Evolutionary conservation across 2,888 invertebrate genomes (phyloP), one percentile per base, ranked within the genome.

Genomic region (Galerucella pusilla): DNA sequence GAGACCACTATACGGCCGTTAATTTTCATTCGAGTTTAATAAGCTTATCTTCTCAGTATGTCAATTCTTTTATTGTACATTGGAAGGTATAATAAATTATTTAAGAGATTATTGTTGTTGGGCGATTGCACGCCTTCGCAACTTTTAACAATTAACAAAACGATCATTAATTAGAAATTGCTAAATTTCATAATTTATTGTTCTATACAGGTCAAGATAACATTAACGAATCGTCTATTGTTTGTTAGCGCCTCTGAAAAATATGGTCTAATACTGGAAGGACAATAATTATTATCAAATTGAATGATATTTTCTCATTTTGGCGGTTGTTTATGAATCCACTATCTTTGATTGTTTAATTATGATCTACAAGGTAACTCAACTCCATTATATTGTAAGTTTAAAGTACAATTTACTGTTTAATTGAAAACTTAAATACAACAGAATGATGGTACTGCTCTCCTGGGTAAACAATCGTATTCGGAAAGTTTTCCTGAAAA

Each of bases 401-500:
- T 57, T 16, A 7, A 57, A 57, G 2, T 57, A 16, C 16, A 60
- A 16, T 72, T 66, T 46, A 73, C 28, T 78, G 63, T 67, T 81
- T 73, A 25, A 83, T 76, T 42, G 79, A 81, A 78, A 87, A 86
- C 78, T 85, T 87, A 76, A 86, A 87, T n/a, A 78, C 79, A 11
- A 85, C 81, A 20, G 89, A 90, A 82, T 96, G 95, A 25, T 89
- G 86, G 84, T 96, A 96, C 3, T 89, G 88, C 81, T 94, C 90
- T 1, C 93, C 94, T 7, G 96, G 95, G 81, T 91, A 90, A 61
- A 96, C 81, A 69, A 95, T 89, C 7, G 92, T 90, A 75, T 91
- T 91, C 0, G 96, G 96, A 81, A 96, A 96, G 82, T 93, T 92
- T 79, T 87, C 86, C 93, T 94, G 89, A 69, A 91, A 91, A 61